These are phyloP conservation scores for Trachelipus rathkii DNA, from an alignment of 1,140 invertebrate genomes.

Conservation along the genomic window DNA sequence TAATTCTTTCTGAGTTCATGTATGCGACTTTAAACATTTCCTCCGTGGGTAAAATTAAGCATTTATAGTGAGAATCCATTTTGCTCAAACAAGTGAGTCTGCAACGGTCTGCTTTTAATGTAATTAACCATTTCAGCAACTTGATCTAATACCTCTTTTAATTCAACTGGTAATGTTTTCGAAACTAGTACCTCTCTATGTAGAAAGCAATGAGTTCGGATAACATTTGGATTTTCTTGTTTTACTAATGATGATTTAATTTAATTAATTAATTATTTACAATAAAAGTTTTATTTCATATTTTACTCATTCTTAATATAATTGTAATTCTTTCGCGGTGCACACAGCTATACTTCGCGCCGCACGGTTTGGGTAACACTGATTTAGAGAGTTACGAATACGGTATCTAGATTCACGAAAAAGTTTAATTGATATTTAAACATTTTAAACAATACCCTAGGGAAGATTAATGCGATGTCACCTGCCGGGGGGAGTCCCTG, in stretches of 20 bases:
- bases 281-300: too few species aligned
- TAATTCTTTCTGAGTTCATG: conserved; percentile 23
- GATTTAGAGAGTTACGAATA: too few species aligned
- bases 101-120: conserved; percentile 27
- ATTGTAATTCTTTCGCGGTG: too few species aligned
- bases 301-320: too few species aligned
- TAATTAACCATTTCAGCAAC: conserved; percentile 23
- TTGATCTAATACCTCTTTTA: conserved; percentile 14
- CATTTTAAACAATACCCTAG: too few species aligned
- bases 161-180: not conserved
- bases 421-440: too few species aligned
- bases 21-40: conserved; percentile 20
- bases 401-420: too few species aligned
- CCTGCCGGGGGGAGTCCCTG: too few species aligned
- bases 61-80: conserved; percentile 18
- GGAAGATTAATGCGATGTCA: too few species aligned
- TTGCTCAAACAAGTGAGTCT: conserved; percentile 22
- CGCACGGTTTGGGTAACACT: too few species aligned
- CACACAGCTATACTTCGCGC: too few species aligned
- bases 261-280: too few species aligned
- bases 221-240: conserved; percentile 19
- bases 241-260: conserved; percentile 21
- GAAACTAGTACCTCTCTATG: conserved; percentile 17
- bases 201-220: conserved; percentile 24
- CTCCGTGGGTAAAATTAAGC: conserved; percentile 23